Conservation (phyloP, 1,140 invertebrate species). For the Ctenoplectra terminalis region DNA sequence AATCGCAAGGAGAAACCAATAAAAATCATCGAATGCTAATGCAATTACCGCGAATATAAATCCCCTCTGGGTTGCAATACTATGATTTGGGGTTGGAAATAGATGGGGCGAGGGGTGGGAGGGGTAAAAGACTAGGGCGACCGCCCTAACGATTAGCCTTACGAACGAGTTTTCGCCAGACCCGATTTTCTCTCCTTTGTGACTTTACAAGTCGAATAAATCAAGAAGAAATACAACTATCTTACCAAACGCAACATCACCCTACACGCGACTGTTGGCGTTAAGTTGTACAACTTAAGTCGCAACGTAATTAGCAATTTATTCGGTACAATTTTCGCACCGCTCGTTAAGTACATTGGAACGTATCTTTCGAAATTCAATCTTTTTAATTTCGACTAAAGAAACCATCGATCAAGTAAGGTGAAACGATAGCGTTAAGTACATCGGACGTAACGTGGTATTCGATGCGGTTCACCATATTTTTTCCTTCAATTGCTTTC, state of each 20-base stretch:
- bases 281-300: too few relatives aligned
- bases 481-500: constrained; percentile 3
- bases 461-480: neutral
- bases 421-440: too few relatives aligned
- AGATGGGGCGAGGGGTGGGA: constrained; percentile 9
- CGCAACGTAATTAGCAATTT: too few relatives aligned
- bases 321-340: too few relatives aligned
- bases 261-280: too few relatives aligned
- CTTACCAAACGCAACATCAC: too few relatives aligned
- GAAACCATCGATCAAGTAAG: too few relatives aligned
- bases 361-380: too few relatives aligned
- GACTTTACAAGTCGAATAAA: constrained; percentile 8
- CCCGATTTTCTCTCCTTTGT: constrained; percentile 35
- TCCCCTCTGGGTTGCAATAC: constrained; percentile 76
- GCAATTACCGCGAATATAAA: constrained; percentile 80
- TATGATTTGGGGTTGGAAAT: constrained; percentile 78
- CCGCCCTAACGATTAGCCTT: constrained; percentile 80
- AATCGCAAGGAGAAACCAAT: constrained; percentile 66
- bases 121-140: constrained; percentile 48
- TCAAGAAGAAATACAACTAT: too few relatives aligned
- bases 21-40: constrained; percentile 83
- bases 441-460: neutral
- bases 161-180: constrained; percentile 68
- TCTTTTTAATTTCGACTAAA: too few relatives aligned
- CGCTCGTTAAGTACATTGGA: too few relatives aligned